Evolutionary conservation across 2,888 invertebrate species (phyloP), one percentile per base, ranked within the genome.

Genomic region (Chrysopilus asiliformis): DNA sequence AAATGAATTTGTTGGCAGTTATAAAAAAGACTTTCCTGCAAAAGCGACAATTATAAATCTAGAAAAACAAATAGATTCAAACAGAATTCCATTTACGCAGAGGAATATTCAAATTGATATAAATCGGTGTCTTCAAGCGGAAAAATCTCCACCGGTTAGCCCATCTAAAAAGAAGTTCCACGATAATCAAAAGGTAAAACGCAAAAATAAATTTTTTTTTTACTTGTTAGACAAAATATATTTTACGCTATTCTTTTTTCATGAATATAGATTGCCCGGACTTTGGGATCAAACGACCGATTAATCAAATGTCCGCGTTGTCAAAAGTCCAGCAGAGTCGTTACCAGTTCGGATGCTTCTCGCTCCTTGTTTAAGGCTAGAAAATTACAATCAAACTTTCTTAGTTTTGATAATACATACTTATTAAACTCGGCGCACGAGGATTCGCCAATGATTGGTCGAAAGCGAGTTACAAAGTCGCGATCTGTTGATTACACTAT

Each of bases 141-240:
- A 22, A 17, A 32, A 32, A 18, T 43, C 45, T 22, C 45, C 45
- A 10, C 43, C 47, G 12, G 42, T 43, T 17, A 47, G 47, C 32
- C 47, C 47, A 19, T 43, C 43, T 8, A 43, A 42, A 20, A 34
- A 38, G 27, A 42, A 41, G 37, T 45, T 45, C 20, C 36, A 44
- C 32, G 45, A 47, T 26, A 38, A 45, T 41, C 45, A 45, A 32
- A 45, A 43, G 38, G 47, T 47, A 19, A 27, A 34, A 22, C 17
- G 16, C 15, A n/a, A n/a, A 2, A 13, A 13, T n/a, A 34, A n/a
- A n/a, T n/a, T n/a, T n/a, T n/a, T n/a, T n/a, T n/a, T n/a, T 22
- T 10, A 10, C 22, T 22, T 22, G 22, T 22, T 10, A 22, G 7
- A 6, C 10, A 8, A 22, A 17, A 8, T 6, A 10, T 24, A 2